Evolutionary conservation across 2,888 invertebrate genomes (phyloP).

Genomic region (Diarsia mendica): DNA sequence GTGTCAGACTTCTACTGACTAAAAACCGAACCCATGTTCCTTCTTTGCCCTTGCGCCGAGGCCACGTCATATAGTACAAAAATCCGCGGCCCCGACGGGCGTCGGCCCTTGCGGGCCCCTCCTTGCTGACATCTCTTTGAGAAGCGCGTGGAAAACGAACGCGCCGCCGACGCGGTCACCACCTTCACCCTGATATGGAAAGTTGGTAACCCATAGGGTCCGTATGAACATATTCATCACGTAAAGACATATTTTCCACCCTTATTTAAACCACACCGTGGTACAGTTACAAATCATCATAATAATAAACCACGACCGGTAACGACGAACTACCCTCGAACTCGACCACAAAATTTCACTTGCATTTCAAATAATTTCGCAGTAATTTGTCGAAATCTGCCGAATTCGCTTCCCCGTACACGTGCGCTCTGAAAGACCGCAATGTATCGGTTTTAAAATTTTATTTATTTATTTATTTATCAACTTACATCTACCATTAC

Average conservation of each 20-base stretch:
- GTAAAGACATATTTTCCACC: not conserved
- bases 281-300: slow-evolving; percentile 20
- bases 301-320: slow-evolving; percentile 19
- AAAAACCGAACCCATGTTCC: no score
- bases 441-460: slow-evolving; percentile 57
- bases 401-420: slow-evolving; percentile 11
- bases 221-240: not conserved
- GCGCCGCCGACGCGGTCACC: no score
- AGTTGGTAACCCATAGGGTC: not conserved
- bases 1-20: no score
- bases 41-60: no score
- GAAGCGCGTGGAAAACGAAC: no score
- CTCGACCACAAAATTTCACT: slow-evolving; percentile 30
- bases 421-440: slow-evolving; percentile 30
- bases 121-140: no score
- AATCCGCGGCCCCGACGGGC: no score
- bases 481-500: no score
- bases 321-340: slow-evolving; percentile 26
- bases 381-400: slow-evolving; percentile 32
- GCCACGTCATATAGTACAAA: no score
- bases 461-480: no score
- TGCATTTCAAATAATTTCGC: slow-evolving; percentile 36
- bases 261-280: not conserved
- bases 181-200: not conserved
- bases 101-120: no score